These are phyloP conservation scores for Dynastes hyllus DNA, from an alignment of 2,888 invertebrate genomes.

Conservation along the genomic window DNA sequence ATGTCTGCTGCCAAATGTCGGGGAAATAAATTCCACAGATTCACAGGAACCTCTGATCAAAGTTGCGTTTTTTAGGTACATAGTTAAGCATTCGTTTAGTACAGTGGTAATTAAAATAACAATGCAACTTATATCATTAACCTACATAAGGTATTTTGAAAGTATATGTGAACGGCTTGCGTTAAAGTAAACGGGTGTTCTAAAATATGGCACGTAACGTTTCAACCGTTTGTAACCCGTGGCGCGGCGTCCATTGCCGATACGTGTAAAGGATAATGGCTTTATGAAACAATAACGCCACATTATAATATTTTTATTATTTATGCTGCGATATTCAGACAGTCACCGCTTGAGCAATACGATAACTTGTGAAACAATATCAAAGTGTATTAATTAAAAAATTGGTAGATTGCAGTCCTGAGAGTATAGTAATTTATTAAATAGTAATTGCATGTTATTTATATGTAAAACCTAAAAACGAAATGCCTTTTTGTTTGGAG, in stretches of 20 bases:
- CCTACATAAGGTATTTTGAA: constrained; percentile 44
- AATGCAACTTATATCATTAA: constrained; percentile 34
- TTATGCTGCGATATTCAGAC: neutral
- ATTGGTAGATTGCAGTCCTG: constrained; percentile 8
- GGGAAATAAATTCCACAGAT: neutral
- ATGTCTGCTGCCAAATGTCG: neutral
- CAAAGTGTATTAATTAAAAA: constrained; percentile 18
- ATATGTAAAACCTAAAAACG: neutral
- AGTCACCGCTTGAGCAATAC: constrained; percentile 18
- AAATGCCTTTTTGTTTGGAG: neutral
- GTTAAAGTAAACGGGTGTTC: constrained; percentile 4
- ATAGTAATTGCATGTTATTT: constrained; percentile 9
- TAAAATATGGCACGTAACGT: constrained; percentile 33
- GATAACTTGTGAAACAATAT: constrained; percentile 19
- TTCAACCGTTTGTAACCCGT: neutral
- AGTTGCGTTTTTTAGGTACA: neutral
- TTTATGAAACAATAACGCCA: constrained; percentile 35
- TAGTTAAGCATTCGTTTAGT: neutral
- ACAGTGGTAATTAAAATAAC: constrained; percentile 27
- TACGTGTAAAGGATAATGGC: constrained; percentile 8
- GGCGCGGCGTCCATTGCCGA: neutral
- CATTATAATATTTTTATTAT: constrained; percentile 28
- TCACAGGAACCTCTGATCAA: neutral
- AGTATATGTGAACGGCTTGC: constrained; percentile 40
- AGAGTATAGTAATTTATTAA: constrained; percentile 8